Conservation (phyloP, 2,113 vertebrate genomes). For the Leptosomus discolor region DNA sequence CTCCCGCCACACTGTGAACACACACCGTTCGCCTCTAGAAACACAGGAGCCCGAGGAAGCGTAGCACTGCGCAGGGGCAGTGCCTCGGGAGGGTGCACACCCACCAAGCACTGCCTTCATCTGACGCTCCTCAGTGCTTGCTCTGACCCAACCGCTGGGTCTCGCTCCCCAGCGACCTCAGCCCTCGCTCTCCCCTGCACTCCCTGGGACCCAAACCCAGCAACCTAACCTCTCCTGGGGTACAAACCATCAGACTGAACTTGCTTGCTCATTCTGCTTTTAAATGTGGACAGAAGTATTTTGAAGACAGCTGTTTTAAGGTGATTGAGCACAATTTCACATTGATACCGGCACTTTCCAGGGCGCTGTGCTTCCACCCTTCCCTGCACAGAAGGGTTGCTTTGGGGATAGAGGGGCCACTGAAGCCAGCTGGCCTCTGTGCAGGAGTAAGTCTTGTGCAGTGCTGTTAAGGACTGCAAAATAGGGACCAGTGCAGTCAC, state of each 20-base stretch:
- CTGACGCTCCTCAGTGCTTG: fast-evolving
- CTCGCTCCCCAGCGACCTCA: too few species aligned
- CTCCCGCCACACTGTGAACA: fast-evolving
- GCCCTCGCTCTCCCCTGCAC: background rate
- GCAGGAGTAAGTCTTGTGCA: background rate
- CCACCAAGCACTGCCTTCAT: background rate
- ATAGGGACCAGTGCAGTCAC: background rate
- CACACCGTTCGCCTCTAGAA: background rate
- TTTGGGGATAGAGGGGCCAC: background rate
- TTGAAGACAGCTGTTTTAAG: background rate
- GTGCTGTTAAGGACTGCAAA: background rate
- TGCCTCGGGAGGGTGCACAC: fast-evolving
- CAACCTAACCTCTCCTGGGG: background rate
- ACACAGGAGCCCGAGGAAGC: background rate
- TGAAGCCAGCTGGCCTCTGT: background rate
- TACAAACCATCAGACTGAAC: background rate
- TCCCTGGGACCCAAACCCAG: background rate
- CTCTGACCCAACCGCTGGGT: too few species aligned
- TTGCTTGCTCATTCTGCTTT: background rate
- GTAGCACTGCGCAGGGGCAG: fast-evolving
- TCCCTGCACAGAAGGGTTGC: background rate
- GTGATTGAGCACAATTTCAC: background rate
- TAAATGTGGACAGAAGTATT: background rate
- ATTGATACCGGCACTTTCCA: background rate
- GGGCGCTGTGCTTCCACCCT: background rate